phyloP scores from a whole-genome alignment of 2,888 invertebrate species.

The Meandrusa payeni region DNA sequence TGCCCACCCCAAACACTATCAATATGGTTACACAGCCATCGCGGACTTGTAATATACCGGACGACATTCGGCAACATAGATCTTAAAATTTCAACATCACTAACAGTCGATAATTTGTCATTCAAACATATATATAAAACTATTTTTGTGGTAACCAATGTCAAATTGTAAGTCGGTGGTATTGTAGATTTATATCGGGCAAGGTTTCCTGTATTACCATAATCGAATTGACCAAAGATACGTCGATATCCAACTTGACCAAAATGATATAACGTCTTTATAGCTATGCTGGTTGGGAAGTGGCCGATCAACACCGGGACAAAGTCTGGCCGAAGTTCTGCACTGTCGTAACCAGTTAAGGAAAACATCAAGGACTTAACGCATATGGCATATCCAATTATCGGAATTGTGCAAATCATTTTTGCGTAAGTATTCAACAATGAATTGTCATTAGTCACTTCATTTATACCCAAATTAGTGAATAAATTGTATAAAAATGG shows the following conservation, averaged over 20 bases:
- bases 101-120: constrained; percentile 32
- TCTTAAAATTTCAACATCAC: constrained; percentile 32
- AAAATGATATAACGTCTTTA: constrained; percentile 41
- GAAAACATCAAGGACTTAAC: constrained; percentile 16
- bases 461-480: constrained; percentile 16
- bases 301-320: constrained; percentile 34
- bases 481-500: constrained; percentile 20
- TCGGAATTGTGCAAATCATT: constrained; percentile 24
- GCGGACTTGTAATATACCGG: constrained; percentile 29
- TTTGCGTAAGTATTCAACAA: constrained; percentile 2
- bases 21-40: constrained; percentile 33
- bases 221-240: constrained; percentile 36
- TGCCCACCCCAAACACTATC: constrained; percentile 38
- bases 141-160: constrained; percentile 33
- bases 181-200: constrained; percentile 27
- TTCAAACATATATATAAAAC: constrained; percentile 33
- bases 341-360: constrained; percentile 28
- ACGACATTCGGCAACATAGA: constrained; percentile 36
- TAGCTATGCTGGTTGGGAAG: constrained; percentile 43
- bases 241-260: constrained; percentile 34
- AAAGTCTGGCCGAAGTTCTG: constrained; percentile 39
- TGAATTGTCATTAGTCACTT: constrained; percentile 26
- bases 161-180: constrained; percentile 39
- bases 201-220: constrained; percentile 14
- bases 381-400: constrained; percentile 27